phyloP scores from a whole-genome alignment of 35 echinoderm and acorn worm genomes.

The Ophioderma brevispina region DNA sequence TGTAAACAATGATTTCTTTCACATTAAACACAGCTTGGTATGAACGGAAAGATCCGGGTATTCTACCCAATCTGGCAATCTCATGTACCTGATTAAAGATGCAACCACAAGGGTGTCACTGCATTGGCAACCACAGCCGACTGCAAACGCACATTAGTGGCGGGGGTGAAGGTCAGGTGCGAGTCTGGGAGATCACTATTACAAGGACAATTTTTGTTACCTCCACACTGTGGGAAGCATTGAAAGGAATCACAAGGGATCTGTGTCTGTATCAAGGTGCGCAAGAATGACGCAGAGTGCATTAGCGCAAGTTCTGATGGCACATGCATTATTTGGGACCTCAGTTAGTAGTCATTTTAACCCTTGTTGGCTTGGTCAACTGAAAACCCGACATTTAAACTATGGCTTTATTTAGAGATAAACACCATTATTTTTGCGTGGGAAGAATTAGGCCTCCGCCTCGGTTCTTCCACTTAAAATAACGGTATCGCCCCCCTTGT shows the following conservation, averaged over 20 bases:
- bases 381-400: too few species aligned
- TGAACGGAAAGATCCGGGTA: constrained; percentile 89
- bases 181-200: constrained; percentile 62
- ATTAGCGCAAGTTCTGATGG: constrained; percentile 95
- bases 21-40: constrained; percentile 96
- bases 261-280: constrained; percentile 78
- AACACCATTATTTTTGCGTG: too few species aligned
- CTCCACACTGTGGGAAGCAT: constrained; percentile 37
- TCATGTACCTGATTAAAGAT: constrained; percentile 80
- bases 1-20: too few species aligned
- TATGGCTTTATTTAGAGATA: too few species aligned
- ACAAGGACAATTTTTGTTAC: too few species aligned
- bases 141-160: constrained; percentile 87
- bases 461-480: too few species aligned
- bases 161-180: constrained; percentile 94
- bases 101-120: constrained; percentile 91
- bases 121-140: constrained; percentile 87
- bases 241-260: constrained; percentile 97
- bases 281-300: constrained; percentile 76
- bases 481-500: too few species aligned
- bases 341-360: constrained; percentile 74
- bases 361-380: too few species aligned
- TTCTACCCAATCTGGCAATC: constrained; percentile 91
- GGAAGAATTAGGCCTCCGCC: too few species aligned
- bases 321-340: constrained; percentile 98